phyloP scores from a whole-genome alignment of 2,797 vertebrate genomes.

The Etheostoma perlongum region DNA sequence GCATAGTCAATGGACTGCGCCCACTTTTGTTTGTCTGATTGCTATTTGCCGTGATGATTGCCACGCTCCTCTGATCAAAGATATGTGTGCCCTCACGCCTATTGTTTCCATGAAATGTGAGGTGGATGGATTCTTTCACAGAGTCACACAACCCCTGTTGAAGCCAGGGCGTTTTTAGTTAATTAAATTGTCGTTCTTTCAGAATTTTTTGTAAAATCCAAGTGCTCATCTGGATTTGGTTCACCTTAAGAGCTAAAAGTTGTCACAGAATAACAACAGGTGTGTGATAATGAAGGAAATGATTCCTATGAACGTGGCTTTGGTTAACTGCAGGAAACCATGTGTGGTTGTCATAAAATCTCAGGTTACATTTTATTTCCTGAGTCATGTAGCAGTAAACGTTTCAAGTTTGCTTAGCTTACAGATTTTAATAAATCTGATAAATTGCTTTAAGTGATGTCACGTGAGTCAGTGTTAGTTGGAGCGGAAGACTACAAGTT shows the following conservation, averaged over 20 bases:
- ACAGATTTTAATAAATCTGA: not conserved
- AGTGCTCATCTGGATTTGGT: no score
- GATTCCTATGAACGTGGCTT: constrained; percentile 11
- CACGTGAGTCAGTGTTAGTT: not conserved
- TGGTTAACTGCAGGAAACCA: constrained; percentile 8
- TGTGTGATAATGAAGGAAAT: constrained; percentile 38
- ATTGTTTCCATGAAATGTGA: constrained; percentile 56
- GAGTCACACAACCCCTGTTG: constrained; percentile 46
- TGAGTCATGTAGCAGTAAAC: not conserved
- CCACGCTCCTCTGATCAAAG: constrained; percentile 55
- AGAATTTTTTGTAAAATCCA: not conserved
- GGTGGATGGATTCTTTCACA: constrained; percentile 49
- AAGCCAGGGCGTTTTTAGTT: not conserved
- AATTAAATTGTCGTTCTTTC: constrained; percentile 7
- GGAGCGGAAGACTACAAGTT: not conserved
- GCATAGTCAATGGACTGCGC: constrained; percentile 25
- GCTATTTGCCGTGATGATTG: constrained; percentile 38
- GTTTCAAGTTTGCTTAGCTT: not conserved
- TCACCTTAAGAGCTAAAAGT: not conserved
- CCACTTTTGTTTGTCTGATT: constrained; percentile 54
- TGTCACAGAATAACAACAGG: constrained; percentile 19
- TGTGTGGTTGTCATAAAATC: constrained; percentile 12
- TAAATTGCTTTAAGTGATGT: not conserved
- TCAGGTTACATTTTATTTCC: not conserved
- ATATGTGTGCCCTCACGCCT: constrained; percentile 23